Percentiles rank a stretch among this genome's conserved stretches.
Evolutionary conservation across 2,113 vertebrate genomes (phyloP).

Genomic region (Misgurnus mizolepis): DNA sequence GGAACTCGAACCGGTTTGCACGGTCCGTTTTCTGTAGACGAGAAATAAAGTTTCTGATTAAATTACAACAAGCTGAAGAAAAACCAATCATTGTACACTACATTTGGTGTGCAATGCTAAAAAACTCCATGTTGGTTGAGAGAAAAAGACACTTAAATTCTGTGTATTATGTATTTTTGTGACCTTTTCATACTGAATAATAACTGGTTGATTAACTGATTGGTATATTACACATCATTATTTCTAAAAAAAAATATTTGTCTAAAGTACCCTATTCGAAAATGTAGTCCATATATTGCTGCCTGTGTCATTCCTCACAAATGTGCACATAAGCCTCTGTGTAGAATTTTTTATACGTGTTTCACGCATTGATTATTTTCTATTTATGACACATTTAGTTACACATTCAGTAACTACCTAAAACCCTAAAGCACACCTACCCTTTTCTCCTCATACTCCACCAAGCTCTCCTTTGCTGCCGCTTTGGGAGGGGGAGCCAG

Average conservation of each 20-base stretch:
- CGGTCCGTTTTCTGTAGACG: conserved; percentile 81
- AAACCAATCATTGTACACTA: neutral
- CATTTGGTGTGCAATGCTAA: no score
- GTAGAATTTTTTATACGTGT: neutral
- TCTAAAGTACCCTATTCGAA: no score
- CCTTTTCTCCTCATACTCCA: conserved; percentile 87
- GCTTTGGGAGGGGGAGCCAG: conserved; percentile 78
- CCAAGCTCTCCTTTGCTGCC: conserved; percentile 72
- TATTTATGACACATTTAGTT: neutral
- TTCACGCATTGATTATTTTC: neutral
- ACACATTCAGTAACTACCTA: neutral
- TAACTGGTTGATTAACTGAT: no score
- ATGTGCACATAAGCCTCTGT: no score
- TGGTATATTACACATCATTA: no score
- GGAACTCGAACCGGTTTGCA: conserved; percentile 88
- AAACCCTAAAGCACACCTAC: conserved; percentile 63
- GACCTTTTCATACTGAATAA: no score
- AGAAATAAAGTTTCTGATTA: neutral
- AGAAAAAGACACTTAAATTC: no score
- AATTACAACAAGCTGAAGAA: neutral
- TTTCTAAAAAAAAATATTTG: no score
- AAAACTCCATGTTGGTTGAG: no score
- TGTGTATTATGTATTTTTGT: no score
- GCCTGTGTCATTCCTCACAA: no score
- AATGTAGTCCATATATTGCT: no score